Evolutionary conservation across 2,888 invertebrate species (phyloP).

Genomic region (Seira musarum): DNA sequence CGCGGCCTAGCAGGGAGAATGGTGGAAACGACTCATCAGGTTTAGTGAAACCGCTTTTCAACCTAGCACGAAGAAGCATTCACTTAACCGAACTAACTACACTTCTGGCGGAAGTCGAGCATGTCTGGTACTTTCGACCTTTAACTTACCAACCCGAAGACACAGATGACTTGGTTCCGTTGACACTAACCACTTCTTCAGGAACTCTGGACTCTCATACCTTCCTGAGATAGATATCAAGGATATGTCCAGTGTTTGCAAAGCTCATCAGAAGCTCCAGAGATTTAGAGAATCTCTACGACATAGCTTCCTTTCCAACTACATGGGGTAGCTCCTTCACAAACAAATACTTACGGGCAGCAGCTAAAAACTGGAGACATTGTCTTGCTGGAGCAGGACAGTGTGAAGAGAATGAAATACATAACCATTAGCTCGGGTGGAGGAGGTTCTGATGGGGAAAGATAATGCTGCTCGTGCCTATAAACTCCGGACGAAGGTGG

Average conservation of each 20-base stretch:
- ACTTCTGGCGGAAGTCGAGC: conserved; percentile 11
- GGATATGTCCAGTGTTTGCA: background rate
- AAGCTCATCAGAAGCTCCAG: background rate
- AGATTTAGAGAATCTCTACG: background rate
- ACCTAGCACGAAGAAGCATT: background rate
- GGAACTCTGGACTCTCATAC: background rate
- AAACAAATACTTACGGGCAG: no score
- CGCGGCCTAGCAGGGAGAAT: conserved; percentile 41
- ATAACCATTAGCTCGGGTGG: no score
- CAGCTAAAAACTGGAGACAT: no score
- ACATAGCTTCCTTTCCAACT: background rate
- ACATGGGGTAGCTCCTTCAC: no score
- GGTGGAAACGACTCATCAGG: conserved; percentile 18
- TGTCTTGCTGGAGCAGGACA: no score
- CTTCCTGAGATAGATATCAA: conserved; percentile 26
- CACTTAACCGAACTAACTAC: background rate
- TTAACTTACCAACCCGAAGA: conserved; percentile 17
- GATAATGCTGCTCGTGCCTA: no score
- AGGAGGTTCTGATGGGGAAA: no score
- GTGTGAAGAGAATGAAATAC: no score
- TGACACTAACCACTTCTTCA: conserved; percentile 17
- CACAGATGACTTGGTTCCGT: conserved; percentile 9
- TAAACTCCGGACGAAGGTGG: no score
- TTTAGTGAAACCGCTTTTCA: background rate
- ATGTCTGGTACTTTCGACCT: conserved; percentile 2